Evolutionary conservation across 2,888 invertebrate genomes (phyloP).

Genomic region (Julus scandinavius): DNA sequence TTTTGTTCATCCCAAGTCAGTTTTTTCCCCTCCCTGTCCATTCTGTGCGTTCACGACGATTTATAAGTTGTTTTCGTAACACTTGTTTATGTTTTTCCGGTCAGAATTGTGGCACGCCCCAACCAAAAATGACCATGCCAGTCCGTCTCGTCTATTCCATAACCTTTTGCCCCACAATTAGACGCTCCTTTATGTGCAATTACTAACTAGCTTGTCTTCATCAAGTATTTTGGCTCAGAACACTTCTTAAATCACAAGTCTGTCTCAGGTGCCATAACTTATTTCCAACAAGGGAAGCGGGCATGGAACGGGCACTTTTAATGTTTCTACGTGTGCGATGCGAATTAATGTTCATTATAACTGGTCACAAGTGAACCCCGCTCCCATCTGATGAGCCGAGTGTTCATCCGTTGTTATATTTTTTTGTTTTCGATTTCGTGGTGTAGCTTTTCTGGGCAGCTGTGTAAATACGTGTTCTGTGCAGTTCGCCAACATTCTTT

Average conservation of each 20-base stretch:
- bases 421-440: neutral
- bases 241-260: slow-evolving; percentile 53
- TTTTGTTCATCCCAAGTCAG: slow-evolving; percentile 1
- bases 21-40: neutral
- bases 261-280: slow-evolving; percentile 55
- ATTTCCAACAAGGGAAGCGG: slow-evolving; percentile 14
- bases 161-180: slow-evolving; percentile 10
- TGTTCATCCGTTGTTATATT: neutral
- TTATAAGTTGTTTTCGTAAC: slow-evolving; percentile 15
- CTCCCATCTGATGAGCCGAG: neutral
- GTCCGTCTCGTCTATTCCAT: neutral
- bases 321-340: neutral
- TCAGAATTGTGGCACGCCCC: neutral
- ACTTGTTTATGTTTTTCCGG: neutral
- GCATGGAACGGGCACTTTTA: slow-evolving; percentile 1
- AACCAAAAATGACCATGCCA: neutral
- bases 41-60: neutral
- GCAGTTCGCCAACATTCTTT: neutral
- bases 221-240: slow-evolving; percentile 32
- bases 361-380: slow-evolving; percentile 34
- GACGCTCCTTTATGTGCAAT: slow-evolving; percentile 47
- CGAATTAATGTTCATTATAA: neutral
- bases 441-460: neutral
- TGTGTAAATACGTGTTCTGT: neutral
- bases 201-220: slow-evolving; percentile 41